phyloP scores from a whole-genome alignment of 2,888 invertebrate genomes.

The Nemotelus pantherinus region DNA sequence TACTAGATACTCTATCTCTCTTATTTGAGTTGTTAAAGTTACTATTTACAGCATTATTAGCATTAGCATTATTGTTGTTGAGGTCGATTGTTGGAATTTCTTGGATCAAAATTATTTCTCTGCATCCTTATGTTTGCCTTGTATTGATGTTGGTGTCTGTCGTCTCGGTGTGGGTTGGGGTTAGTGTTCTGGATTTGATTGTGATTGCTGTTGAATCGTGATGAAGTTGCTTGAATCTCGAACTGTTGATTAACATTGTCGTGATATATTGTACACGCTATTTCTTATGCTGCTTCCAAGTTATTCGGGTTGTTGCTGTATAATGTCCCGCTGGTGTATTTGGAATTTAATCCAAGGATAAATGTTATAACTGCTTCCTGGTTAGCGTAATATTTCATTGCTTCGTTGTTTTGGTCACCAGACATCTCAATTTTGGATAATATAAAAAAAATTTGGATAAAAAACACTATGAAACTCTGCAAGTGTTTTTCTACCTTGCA shows the following conservation, averaged over 20 bases:
- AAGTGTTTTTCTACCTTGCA: constrained; percentile 44
- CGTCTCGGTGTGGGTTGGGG: background rate
- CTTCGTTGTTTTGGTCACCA: background rate
- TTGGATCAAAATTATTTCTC: no score
- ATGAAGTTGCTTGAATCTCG: constrained; percentile 1
- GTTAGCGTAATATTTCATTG: background rate
- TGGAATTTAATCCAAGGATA: no score
- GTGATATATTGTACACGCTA: no score
- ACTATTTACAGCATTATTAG: no score
- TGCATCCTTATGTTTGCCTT: no score
- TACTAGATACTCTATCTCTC: no score
- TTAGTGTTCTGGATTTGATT: background rate
- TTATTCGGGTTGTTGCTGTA: no score
- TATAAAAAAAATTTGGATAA: background rate
- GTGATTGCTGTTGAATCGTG: constrained; percentile 2
- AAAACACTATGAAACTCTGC: background rate
- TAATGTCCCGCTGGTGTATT: no score
- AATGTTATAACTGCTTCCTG: background rate
- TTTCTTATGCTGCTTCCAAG: no score
- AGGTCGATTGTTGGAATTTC: background rate
- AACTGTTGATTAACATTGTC: no score
- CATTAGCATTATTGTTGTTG: constrained; percentile 2
- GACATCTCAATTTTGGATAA: constrained; percentile 8
- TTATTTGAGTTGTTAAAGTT: no score
- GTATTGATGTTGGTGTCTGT: background rate